Percentiles rank a stretch among this genome's conserved stretches.
These are phyloP conservation scores for Malthinus flaveolus DNA, from an alignment of 2,888 invertebrate genomes.

Conservation along the genomic window DNA sequence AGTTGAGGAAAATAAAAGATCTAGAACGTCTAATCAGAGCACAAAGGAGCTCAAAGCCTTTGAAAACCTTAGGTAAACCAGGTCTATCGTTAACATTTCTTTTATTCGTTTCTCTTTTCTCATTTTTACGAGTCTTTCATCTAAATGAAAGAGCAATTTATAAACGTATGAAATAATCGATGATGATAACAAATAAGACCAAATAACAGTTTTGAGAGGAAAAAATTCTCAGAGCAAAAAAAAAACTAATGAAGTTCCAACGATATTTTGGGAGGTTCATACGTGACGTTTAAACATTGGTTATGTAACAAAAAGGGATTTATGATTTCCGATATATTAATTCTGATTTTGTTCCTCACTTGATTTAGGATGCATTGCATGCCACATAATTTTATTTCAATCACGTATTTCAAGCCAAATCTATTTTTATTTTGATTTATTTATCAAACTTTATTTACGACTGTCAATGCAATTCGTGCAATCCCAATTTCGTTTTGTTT, in stretches of 20 bases:
- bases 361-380: slow-evolving; percentile 2
- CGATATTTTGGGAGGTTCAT: slow-evolving; percentile 4
- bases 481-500: background rate
- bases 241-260: slow-evolving; percentile 23
- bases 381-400: slow-evolving; percentile 21
- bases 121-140: slow-evolving; percentile 17
- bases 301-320: slow-evolving; percentile 1
- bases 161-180: slow-evolving; percentile 14
- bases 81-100: slow-evolving; percentile 31
- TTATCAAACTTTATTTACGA: slow-evolving; percentile 15
- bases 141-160: slow-evolving; percentile 28
- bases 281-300: slow-evolving; percentile 19
- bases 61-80: slow-evolving; percentile 27
- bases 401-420: slow-evolving; percentile 20
- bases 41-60: slow-evolving; percentile 25
- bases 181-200: slow-evolving; percentile 21
- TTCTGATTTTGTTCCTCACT: slow-evolving; percentile 2
- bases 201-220: slow-evolving; percentile 12
- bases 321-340: slow-evolving; percentile 10
- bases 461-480: slow-evolving; percentile 3
- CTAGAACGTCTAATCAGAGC: slow-evolving; percentile 23
- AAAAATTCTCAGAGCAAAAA: slow-evolving; percentile 3
- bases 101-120: slow-evolving; percentile 18
- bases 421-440: slow-evolving; percentile 19
- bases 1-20: slow-evolving; percentile 22